Evolutionary conservation across 2,113 vertebrate species (phyloP).

Genomic region (Ploceus nigricollis): DNA sequence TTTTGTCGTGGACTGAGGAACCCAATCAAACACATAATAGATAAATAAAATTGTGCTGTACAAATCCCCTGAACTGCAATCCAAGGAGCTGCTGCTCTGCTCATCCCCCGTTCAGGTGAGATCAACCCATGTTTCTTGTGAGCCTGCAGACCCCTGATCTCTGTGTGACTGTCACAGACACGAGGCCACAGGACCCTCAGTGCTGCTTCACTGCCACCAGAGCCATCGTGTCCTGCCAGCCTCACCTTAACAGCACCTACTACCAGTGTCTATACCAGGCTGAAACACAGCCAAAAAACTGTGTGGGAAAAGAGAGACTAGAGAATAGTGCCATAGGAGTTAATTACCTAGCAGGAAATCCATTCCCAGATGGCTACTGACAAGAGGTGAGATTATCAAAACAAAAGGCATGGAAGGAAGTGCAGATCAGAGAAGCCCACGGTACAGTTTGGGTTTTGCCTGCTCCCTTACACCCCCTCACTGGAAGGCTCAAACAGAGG

Average conservation of each 20-base stretch:
- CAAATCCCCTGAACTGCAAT: background rate
- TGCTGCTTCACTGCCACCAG: background rate
- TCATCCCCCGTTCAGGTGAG: background rate
- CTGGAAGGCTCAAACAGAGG: background rate
- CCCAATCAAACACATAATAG: background rate
- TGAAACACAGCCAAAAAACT: background rate
- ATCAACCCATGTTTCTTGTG: background rate
- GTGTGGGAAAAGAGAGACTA: background rate
- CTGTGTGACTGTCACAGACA: background rate
- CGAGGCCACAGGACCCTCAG: background rate
- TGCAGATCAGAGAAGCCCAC: background rate
- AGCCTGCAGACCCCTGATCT: background rate
- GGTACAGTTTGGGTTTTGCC: rapidly evolving
- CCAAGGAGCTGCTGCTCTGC: background rate
- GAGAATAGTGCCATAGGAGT: background rate
- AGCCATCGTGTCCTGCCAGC: background rate
- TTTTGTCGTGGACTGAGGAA: background rate
- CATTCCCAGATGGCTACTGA: background rate
- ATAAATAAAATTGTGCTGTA: background rate
- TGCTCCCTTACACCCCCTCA: rapidly evolving
- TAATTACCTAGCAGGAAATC: background rate
- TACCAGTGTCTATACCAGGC: background rate
- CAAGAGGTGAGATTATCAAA: background rate
- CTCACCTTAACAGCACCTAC: background rate
- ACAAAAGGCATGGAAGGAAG: background rate